A percentile compares a stretch with the other conserved stretches of the same genome.
phyloP scores from a whole-genome alignment of 2,888 invertebrate species.

The Melinaea marsaeus region DNA sequence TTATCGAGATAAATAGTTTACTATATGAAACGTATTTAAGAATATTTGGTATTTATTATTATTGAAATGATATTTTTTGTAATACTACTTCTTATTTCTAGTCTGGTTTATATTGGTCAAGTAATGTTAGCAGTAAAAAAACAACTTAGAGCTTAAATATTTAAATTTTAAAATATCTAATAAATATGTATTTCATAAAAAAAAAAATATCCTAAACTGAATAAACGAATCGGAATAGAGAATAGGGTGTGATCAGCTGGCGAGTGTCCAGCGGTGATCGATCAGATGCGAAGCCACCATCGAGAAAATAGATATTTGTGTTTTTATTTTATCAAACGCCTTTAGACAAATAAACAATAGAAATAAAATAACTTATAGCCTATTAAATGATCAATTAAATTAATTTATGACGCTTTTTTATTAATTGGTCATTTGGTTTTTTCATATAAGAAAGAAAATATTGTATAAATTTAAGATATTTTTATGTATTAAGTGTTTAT shows the following conservation, averaged over 20 bases:
- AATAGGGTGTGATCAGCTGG: constrained; percentile 1
- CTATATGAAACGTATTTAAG: neutral
- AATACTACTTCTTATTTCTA: too few relatives aligned
- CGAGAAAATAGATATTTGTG: neutral
- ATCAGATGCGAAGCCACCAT: neutral
- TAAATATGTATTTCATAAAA: neutral
- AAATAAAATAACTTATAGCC: neutral
- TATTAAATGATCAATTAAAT: neutral
- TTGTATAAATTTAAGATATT: too few relatives aligned
- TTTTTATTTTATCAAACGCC: neutral
- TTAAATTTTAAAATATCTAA: neutral
- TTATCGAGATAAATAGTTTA: neutral
- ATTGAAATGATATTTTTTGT: too few relatives aligned
- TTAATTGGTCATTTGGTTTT: too few relatives aligned
- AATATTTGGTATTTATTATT: too few relatives aligned
- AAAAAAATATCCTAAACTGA: neutral
- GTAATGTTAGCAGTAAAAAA: too few relatives aligned
- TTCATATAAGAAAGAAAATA: too few relatives aligned
- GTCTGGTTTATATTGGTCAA: too few relatives aligned
- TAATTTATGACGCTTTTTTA: too few relatives aligned
- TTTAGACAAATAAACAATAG: neutral
- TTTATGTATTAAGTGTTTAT: too few relatives aligned
- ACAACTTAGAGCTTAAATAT: too few relatives aligned
- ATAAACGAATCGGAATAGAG: neutral
- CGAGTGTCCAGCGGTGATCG: constrained; percentile 1